phyloP scores from a whole-genome alignment of 2,888 invertebrate species.

The Seladonia tumulorum region DNA sequence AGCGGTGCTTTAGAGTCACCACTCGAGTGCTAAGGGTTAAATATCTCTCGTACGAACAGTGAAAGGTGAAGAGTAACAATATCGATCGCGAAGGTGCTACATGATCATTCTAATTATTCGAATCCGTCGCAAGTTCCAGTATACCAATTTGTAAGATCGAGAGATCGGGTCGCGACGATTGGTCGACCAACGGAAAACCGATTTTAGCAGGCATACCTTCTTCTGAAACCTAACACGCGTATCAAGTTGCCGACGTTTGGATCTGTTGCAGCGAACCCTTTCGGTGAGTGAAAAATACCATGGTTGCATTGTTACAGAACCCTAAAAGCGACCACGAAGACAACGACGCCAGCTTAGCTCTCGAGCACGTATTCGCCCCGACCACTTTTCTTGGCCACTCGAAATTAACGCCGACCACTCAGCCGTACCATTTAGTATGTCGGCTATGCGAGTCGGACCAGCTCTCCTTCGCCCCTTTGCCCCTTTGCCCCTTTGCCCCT shows the following conservation, averaged over 20 bases:
- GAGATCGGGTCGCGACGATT: not conserved
- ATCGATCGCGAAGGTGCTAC: too few relatives aligned
- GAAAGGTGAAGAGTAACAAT: too few relatives aligned
- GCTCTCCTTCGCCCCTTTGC: constrained; percentile 30
- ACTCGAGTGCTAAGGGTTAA: too few relatives aligned
- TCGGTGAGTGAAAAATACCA: constrained; percentile 43
- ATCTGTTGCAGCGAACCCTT: constrained; percentile 8
- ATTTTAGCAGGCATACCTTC: not conserved
- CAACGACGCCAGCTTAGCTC: constrained; percentile 63
- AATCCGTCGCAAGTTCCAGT: not conserved
- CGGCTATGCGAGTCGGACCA: constrained; percentile 40
- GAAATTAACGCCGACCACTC: constrained; percentile 74
- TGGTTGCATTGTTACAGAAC: constrained; percentile 66
- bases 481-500: constrained; percentile 23
- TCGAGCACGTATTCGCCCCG: constrained; percentile 74
- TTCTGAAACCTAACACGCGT: constrained; percentile 29
- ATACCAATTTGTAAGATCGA: not conserved
- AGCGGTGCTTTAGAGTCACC: too few relatives aligned
- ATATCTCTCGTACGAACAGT: too few relatives aligned
- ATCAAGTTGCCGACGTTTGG: constrained; percentile 47
- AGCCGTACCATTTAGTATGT: constrained; percentile 69
- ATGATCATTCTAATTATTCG: not conserved
- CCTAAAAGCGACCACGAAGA: constrained; percentile 68
- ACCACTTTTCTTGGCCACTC: constrained; percentile 69
- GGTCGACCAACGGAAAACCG: not conserved